A percentile compares a stretch with the other conserved stretches of the same genome.
These are phyloP conservation scores for Drosophila busckii DNA, from an alignment of 1,140 invertebrate species.

Conservation along the genomic window DNA sequence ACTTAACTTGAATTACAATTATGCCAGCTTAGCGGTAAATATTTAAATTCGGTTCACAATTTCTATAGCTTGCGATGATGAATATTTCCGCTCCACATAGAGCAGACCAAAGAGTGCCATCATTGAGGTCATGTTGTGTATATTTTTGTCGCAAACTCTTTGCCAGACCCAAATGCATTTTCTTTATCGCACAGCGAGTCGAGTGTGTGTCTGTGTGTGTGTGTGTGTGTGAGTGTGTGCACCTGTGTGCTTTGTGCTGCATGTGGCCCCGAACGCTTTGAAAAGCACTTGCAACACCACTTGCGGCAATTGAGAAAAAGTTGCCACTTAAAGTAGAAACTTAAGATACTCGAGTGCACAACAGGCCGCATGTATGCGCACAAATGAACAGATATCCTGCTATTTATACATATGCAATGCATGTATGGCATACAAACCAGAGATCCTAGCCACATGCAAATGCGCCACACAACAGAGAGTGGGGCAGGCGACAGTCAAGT, in stretches of 20 bases:
- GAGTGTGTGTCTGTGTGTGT: no score
- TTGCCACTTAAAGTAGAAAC: slow-evolving; percentile 66
- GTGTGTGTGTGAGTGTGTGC: no score
- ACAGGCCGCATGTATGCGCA: slow-evolving; percentile 21
- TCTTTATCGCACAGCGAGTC: slow-evolving; percentile 37
- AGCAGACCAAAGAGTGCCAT: no score
- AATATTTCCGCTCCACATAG: no score
- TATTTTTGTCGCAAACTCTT: slow-evolving; percentile 1
- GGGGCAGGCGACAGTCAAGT: background rate
- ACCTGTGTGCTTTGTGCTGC: no score
- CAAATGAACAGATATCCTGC: slow-evolving; percentile 40
- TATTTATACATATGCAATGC: slow-evolving; percentile 5
- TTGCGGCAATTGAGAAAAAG: slow-evolving; percentile 65
- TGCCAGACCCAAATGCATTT: slow-evolving; percentile 50
- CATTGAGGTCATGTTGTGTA: no score
- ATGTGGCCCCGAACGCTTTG: slow-evolving; percentile 25
- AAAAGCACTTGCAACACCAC: slow-evolving; percentile 49
- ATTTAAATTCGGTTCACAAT: no score
- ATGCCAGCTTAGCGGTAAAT: no score
- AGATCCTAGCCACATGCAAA: slow-evolving; percentile 34
- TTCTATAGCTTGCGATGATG: no score
- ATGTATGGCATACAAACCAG: slow-evolving; percentile 19
- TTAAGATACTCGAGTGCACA: slow-evolving; percentile 70
- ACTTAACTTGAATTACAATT: no score
- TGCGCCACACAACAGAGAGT: slow-evolving; percentile 16